Percentiles rank a stretch among this genome's conserved stretches.
phyloP scores from a whole-genome alignment of 2,113 vertebrate genomes.

The Onychostruthus taczanowskii region DNA sequence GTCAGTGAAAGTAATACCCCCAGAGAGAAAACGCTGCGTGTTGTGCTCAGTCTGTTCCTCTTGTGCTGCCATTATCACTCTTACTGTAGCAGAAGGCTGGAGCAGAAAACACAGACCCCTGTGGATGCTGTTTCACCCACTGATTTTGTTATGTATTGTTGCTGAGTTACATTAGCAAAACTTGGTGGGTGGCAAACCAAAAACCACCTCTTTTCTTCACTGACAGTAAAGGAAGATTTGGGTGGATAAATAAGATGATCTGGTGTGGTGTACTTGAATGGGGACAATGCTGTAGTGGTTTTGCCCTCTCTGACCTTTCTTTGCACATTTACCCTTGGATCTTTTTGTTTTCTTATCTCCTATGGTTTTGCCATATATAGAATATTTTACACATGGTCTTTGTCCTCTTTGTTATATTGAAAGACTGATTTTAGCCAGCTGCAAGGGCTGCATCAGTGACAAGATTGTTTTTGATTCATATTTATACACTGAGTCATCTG shows the following conservation, averaged over 20 bases:
- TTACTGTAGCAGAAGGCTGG: fast-evolving
- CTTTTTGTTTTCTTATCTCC: neutral
- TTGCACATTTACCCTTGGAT: neutral
- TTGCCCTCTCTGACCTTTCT: neutral
- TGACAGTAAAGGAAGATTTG: neutral
- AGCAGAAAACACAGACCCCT: neutral
- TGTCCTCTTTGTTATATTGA: neutral
- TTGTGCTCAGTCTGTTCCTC: neutral
- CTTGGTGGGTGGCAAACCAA: neutral
- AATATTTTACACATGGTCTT: neutral
- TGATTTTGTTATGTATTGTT: neutral
- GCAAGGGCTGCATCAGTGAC: neutral
- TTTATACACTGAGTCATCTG: neutral
- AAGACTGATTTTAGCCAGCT: neutral
- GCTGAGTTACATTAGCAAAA: neutral
- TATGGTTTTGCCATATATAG: neutral
- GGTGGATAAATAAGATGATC: neutral
- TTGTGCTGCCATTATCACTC: fast-evolving
- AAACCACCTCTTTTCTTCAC: neutral
- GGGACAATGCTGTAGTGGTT: neutral
- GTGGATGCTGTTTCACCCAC: neutral
- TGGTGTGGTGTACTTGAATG: neutral
- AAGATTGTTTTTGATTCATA: neutral
- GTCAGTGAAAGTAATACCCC: neutral
- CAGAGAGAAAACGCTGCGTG: fast-evolving